phyloP scores from a whole-genome alignment of 1,140 invertebrate species.

The Antheraea mylitta region DNA sequence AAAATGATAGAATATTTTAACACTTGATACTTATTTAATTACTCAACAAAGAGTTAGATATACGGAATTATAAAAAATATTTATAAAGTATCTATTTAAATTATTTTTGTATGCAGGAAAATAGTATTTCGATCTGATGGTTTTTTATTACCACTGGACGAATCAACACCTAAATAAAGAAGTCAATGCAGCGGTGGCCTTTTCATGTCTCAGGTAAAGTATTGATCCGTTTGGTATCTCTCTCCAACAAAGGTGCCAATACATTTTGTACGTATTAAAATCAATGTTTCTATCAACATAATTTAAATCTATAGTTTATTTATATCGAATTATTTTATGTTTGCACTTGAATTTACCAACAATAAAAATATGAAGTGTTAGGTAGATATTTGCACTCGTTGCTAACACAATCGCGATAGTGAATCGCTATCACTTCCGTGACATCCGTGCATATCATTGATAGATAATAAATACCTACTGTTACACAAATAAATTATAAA shows the following conservation, averaged over 20 bases:
- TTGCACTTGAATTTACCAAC: not conserved
- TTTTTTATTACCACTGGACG: not conserved
- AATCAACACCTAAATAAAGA: conserved; percentile 30
- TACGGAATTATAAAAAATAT: not conserved
- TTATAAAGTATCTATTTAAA: not conserved
- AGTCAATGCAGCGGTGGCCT: conserved; percentile 74
- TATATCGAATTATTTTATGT: conserved; percentile 3
- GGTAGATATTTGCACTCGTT: conserved; percentile 8
- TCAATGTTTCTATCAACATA: not conserved
- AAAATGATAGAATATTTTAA: too few species aligned
- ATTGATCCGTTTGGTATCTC: conserved; percentile 75
- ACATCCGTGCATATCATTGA: conserved; percentile 13
- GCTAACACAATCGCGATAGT: conserved; percentile 14
- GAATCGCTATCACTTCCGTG: conserved; percentile 16
- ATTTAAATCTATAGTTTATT: not conserved
- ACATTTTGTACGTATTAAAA: conserved; percentile 38
- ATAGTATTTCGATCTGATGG: not conserved
- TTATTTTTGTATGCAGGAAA: not conserved
- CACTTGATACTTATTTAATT: too few species aligned
- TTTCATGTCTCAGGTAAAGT: conserved; percentile 75
- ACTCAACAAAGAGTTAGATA: too few species aligned
- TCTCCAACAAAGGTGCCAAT: conserved; percentile 63
- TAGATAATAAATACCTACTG: conserved; percentile 13
- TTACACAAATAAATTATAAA: not conserved
- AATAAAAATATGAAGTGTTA: conserved; percentile 2